A percentile compares a stretch with the other conserved stretches of the same genome.
Conservation (phyloP, 2,113 vertebrate genomes). For the Tachycineta bicolor region DNA sequence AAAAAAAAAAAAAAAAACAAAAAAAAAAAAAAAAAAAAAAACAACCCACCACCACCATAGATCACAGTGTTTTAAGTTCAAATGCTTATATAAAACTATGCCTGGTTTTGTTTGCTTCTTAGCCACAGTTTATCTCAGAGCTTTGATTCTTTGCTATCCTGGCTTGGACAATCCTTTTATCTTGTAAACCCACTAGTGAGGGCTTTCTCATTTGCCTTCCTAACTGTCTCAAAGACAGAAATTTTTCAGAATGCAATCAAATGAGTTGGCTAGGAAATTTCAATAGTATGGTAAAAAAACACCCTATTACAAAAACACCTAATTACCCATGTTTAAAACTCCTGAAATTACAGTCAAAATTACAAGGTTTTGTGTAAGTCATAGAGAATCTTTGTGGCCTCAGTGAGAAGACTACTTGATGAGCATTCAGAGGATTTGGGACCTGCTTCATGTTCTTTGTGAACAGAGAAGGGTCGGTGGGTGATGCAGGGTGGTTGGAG, state of each 20-base stretch:
- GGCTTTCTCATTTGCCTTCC: slow-evolving; percentile 43
- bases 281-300: not conserved
- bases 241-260: not conserved
- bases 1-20: not conserved
- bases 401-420: not conserved
- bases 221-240: not conserved
- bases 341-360: not conserved
- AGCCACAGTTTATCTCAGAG: not conserved
- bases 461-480: not conserved
- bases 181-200: not conserved
- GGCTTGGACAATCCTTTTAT: not conserved
- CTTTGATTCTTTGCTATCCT: not conserved
- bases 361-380: not conserved
- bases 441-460: not conserved
- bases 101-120: slow-evolving; percentile 1
- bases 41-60: not conserved
- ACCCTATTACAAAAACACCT: not conserved
- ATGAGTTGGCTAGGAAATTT: not conserved
- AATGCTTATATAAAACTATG: not conserved
- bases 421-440: not conserved
- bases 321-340: not conserved
- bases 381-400: not conserved
- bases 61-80: not conserved
- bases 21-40: not conserved
- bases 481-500: not conserved